These are phyloP conservation scores for Lottia scabra DNA, from an alignment of 2,888 invertebrate genomes.

Conservation along the genomic window DNA sequence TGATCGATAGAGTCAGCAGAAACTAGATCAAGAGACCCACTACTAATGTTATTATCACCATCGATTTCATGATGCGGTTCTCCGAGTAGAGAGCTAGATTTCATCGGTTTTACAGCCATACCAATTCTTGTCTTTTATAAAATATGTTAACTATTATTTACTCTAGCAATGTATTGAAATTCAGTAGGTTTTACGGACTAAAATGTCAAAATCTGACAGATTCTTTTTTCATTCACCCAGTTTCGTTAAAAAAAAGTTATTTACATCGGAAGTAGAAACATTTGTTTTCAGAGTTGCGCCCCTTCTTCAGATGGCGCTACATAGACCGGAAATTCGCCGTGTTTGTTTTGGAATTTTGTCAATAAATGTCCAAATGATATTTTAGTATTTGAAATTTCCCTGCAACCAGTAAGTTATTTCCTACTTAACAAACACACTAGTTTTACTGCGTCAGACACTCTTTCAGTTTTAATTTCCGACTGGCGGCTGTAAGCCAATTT, in stretches of 20 bases:
- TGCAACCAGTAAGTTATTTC: too few species aligned
- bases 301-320: not conserved
- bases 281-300: not conserved
- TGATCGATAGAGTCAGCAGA: constrained; percentile 9
- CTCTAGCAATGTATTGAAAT: too few species aligned
- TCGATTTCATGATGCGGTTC: not conserved
- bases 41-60: too few species aligned
- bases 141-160: too few species aligned
- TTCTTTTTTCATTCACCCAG: too few species aligned
- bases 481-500: too few species aligned
- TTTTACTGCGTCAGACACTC: not conserved
- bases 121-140: too few species aligned
- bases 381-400: not conserved
- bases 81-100: too few species aligned
- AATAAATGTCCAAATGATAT: not conserved
- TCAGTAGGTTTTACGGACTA: too few species aligned
- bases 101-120: too few species aligned
- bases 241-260: not conserved
- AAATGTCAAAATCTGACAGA: too few species aligned
- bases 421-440: not conserved
- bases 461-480: too few species aligned
- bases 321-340: not conserved
- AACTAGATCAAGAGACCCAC: not conserved
- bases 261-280: not conserved
- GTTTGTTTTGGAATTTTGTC: not conserved